Base-by-base conservation (phyloP, 1,140 invertebrate species). In the Cyclargus thomasi region DNA sequence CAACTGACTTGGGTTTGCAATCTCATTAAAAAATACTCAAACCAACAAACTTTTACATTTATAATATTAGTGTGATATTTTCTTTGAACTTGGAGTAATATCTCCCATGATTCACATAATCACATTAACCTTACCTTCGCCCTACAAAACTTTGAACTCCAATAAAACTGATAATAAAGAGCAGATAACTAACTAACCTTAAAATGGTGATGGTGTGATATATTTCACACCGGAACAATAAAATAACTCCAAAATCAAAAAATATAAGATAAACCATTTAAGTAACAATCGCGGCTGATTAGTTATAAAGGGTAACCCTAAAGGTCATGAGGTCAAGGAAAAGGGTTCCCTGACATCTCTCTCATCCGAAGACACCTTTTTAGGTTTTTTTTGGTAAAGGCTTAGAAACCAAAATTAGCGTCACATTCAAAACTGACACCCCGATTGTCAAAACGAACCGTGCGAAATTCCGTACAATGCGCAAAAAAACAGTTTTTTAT, bases 401-500 rank as follows among this genome's bases (percentile, higher is more conserved):
- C 79, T 79, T 68, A 71, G 57, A 70, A 81, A 80, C 79, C 82
- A 74, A 88, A 90, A 90, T 90, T 87, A 90, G 79, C 67, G 74
- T 71, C 68, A 70, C 81, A 90, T 90, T 88, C 84, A 88, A 85
- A 84, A 71, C 68, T 80, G 79, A 78, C 83, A 83, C 71, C 67
- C 64, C 70, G 74, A 78, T 80, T 79, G 72, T 78, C 72, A 70
- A 78, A 85, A 86, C 78, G 69, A 81, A 88, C 85, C 87, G 87
- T 90, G 87, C 83, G 87, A 90, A 90, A 88, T 90, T 82, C 68
- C 22, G 63, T 59, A 86, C 80, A 84, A 84, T 74, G 71, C 14
- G n/a, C 21, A 18, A 68, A 77, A 72, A 78, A 72, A 70, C 0
- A 14, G 23, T 68, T 69, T 77, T 82, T 80, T 74, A 55, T 2